Evolutionary conservation across 1,140 invertebrate genomes (phyloP).

Genomic region (Phthorimaea operculella): DNA sequence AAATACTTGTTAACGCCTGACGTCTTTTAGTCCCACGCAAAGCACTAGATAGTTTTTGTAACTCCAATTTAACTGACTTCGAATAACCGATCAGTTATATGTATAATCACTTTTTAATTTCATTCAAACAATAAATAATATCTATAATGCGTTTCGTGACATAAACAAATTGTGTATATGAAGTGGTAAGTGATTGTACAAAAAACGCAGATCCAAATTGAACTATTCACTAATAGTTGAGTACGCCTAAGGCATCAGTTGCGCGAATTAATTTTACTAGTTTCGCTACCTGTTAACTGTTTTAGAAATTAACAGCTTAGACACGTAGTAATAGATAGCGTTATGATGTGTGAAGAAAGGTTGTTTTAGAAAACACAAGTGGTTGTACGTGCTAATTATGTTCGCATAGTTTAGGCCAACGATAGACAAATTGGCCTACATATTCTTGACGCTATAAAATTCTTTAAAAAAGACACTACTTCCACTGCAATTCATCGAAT

Average conservation of each 20-base stretch:
- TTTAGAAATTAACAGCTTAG: neutral
- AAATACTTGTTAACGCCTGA: too few relatives aligned
- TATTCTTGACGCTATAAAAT: too few relatives aligned
- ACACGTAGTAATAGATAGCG: constrained; percentile 22
- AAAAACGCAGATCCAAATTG: neutral
- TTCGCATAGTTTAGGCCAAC: too few relatives aligned
- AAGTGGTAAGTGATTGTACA: neutral
- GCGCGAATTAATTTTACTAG: neutral
- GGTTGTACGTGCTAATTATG: neutral
- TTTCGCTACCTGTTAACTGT: neutral
- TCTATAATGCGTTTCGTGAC: constrained; percentile 1
- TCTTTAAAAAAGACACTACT: too few relatives aligned
- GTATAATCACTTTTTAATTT: too few relatives aligned
- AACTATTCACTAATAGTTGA: neutral
- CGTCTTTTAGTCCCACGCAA: too few relatives aligned
- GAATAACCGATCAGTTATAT: too few relatives aligned
- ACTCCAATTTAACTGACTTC: too few relatives aligned
- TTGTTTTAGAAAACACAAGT: neutral
- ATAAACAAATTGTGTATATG: neutral
- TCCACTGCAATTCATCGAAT: too few relatives aligned
- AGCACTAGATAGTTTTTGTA: too few relatives aligned
- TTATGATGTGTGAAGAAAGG: constrained; percentile 25
- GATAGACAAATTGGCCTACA: too few relatives aligned
- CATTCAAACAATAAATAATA: neutral
- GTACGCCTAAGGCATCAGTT: neutral